Evolutionary conservation across 2,888 invertebrate species (phyloP).

Genomic region (Amphipyra berbera): DNA sequence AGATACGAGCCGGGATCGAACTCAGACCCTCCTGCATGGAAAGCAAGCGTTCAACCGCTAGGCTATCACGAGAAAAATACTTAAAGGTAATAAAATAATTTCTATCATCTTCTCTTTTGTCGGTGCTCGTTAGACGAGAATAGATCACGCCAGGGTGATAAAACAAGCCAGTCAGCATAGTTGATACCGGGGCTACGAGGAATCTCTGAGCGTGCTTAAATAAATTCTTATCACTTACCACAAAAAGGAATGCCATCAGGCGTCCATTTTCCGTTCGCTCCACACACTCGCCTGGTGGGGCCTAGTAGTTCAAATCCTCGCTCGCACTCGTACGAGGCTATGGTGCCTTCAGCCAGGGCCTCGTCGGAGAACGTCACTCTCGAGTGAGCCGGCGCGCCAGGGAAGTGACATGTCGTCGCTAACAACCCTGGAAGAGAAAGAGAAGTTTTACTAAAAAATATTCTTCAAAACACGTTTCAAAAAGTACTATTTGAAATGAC

Average conservation of each 20-base stretch:
- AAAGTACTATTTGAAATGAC: neutral
- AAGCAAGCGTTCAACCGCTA: no score
- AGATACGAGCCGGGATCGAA: no score
- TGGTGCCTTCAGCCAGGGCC: conserved; percentile 89
- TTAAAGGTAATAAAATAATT: no score
- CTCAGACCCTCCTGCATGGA: no score
- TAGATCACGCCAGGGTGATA: no score
- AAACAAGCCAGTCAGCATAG: no score
- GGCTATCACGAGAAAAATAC: no score
- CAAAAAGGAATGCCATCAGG: conserved; percentile 98
- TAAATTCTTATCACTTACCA: conserved; percentile 95
- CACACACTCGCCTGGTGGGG: conserved; percentile 94
- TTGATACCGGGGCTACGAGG: no score
- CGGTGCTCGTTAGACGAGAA: no score
- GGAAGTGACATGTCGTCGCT: conserved; percentile 92
- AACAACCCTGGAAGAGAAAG: conserved; percentile 67
- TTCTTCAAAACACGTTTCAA: neutral
- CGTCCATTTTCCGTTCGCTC: conserved; percentile 93
- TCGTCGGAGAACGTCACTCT: conserved; percentile 94
- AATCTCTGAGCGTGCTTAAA: no score
- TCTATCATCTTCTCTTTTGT: no score
- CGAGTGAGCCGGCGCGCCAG: conserved; percentile 97
- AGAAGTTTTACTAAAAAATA: neutral
- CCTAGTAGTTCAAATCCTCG: conserved; percentile 97
- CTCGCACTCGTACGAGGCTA: conserved; percentile 96